Evolutionary conservation across 2,113 vertebrate species (phyloP), one percentile per base, ranked within the genome.

Genomic region (Dipodomys stephensi): DNA sequence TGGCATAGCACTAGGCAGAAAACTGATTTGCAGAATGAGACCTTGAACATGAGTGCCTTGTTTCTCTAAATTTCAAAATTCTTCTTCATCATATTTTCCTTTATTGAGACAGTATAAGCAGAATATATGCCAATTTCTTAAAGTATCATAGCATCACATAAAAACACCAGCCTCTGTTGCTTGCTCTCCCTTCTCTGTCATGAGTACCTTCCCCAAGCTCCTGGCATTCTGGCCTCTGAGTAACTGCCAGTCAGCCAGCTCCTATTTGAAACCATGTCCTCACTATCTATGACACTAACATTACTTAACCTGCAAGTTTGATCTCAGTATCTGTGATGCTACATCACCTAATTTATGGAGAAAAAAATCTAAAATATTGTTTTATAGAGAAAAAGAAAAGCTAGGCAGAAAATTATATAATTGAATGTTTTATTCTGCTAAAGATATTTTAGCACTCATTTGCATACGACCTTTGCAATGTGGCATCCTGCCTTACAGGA

Each of bases 391-490:
- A 93, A 69, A 28, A 73, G 89, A 94, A 92, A 77, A 79, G 19
- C 0, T 46, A 49, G 25, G 9, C 57, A 84, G 44, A 83, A 94
- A 90, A 83, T 60, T 6, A 84, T 65, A 62, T 65, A 94, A 87
- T 62, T 65, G 46, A 91, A 80, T n/a, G 10, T 68, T 91, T 85
- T 93, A 49, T 92, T n/a, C 62, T 23, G 13, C 53, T 80, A 81
- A 90, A 93, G 53, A 28, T 78, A 92, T 92, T 87, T 86, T 67
- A 81, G 28, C 30, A 73, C 15, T 8, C 1, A 71, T 91, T 90
- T 94, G 74, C 22, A 83, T 95, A 91, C 74, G 72, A 83, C 28
- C 57, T 95, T 92, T 86, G 74, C 95, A 39, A 92, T 13, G 6
- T 67, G 10, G 0, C 0, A 83, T 87, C 16, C 89, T 95, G 67